Base-by-base conservation (phyloP, 2,888 invertebrate species). In the Rhagonycha fulva region DNA sequence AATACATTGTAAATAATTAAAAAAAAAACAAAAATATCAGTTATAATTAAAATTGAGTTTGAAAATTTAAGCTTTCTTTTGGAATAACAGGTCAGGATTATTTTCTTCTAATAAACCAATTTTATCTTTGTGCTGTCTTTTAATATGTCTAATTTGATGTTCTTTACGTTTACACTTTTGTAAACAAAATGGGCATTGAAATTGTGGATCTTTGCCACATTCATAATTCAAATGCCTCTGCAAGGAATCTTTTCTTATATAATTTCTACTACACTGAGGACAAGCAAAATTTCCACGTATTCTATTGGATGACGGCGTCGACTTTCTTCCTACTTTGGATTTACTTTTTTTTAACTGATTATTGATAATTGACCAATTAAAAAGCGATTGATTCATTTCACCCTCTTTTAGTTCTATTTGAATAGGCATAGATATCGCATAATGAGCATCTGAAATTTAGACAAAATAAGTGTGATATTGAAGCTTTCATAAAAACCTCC, bases 211-310 rank as follows among this genome's bases (percentile, higher is more conserved):
- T 85, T 92, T 93, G 81, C 92, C 91, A 85, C 95, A 95, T 86
- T 95, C 95, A 87, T 93, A 93, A 84, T 92, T 92, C 84, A 93
- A 90, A 87, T 95, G 95, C 76, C 95, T 91, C 85, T 93, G 94
- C 77, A 95, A 88, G 12, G 94, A 94, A 81, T 94, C 93, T 85
- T 94, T 94, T 86, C 93, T 91, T 85, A 92, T 93, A 89, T 96
- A 96, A 78, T 91, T 92, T 87, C 95, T 94, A 74, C 93, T 93
- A 86, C 96, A 96, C 81, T 90, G 90, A 79, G 90, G 90, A 88
- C 94, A 94, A 79, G 90, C 84, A 85, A 89, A 90, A 82, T 90
- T 88, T 4, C 88, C 88, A 63, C 84, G 83, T 63, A 86, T 86
- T 77, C 87, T 81, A 77, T 84, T 91, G 85, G 91, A 91, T 72